Percentiles rank a stretch among this genome's conserved stretches.
These are phyloP conservation scores for Conger conger DNA, from an alignment of 2,113 vertebrate species.

Conservation along the genomic window DNA sequence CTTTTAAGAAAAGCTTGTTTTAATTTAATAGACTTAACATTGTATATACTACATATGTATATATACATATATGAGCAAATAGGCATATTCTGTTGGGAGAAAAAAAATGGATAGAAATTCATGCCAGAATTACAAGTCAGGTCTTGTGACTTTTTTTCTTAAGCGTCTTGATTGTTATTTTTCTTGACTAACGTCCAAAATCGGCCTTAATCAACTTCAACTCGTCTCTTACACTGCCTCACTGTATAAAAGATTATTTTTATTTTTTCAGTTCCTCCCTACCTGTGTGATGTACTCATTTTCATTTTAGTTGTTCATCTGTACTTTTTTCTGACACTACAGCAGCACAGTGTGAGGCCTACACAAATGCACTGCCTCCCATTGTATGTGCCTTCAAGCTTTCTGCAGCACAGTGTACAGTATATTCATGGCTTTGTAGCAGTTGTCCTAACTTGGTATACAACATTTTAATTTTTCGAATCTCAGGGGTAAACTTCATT, in stretches of 20 bases:
- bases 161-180: neutral
- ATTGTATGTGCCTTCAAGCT: constrained; percentile 72
- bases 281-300: constrained; percentile 20
- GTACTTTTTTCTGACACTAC: constrained; percentile 38
- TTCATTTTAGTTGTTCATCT: neutral
- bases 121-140: neutral
- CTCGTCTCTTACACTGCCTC: neutral
- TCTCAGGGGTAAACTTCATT: constrained; percentile 16
- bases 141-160: neutral
- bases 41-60: constrained; percentile 49
- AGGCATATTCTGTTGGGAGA: constrained; percentile 30
- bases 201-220: neutral
- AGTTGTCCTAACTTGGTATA: constrained; percentile 43
- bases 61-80: constrained; percentile 8
- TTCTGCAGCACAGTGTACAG: constrained; percentile 44
- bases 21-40: constrained; percentile 62
- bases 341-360: constrained; percentile 42
- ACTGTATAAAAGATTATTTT: neutral
- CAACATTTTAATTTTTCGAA: constrained; percentile 58
- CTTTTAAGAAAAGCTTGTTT: constrained; percentile 58
- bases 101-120: constrained; percentile 42
- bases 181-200: constrained; percentile 1
- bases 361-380: constrained; percentile 46
- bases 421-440: constrained; percentile 48
- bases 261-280: constrained; percentile 11